Evolutionary conservation across 2,113 vertebrate species (phyloP).

Genomic region (Ochotona curzoniae): DNA sequence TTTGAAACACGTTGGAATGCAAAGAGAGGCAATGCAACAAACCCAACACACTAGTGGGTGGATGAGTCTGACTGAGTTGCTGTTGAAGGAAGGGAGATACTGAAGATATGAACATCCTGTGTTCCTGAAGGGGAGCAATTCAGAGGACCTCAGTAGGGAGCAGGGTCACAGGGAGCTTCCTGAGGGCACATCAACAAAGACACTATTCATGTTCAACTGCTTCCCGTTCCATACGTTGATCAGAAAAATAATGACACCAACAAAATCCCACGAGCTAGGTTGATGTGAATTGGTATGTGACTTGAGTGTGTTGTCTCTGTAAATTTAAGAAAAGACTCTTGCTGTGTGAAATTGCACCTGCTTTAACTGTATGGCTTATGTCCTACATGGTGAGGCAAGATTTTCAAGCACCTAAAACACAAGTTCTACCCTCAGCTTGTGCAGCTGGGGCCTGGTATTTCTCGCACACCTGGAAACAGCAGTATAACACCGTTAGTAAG

Average conservation of each 20-base stretch:
- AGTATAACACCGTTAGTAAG: background rate
- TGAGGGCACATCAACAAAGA: background rate
- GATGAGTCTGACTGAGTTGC: background rate
- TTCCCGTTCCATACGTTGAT: background rate
- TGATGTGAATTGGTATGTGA: background rate
- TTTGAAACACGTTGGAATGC: background rate
- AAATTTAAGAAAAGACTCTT: slow-evolving; percentile 11
- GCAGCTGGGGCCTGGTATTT: background rate
- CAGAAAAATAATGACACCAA: slow-evolving; percentile 33
- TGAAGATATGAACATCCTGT: background rate
- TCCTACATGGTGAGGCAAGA: background rate
- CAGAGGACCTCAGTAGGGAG: background rate
- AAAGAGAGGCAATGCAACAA: background rate
- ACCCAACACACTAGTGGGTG: background rate
- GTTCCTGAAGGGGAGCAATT: background rate
- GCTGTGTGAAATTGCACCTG: background rate
- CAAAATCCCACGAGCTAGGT: background rate
- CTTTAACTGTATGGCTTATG: background rate
- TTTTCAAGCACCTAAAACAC: background rate
- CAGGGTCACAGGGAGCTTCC: background rate
- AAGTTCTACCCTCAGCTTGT: background rate
- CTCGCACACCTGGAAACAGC: background rate
- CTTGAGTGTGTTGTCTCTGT: background rate
- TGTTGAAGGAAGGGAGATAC: background rate
- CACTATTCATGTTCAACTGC: background rate